Conservation (phyloP, 2,797 vertebrate genomes). For the Danionella dracula region DNA sequence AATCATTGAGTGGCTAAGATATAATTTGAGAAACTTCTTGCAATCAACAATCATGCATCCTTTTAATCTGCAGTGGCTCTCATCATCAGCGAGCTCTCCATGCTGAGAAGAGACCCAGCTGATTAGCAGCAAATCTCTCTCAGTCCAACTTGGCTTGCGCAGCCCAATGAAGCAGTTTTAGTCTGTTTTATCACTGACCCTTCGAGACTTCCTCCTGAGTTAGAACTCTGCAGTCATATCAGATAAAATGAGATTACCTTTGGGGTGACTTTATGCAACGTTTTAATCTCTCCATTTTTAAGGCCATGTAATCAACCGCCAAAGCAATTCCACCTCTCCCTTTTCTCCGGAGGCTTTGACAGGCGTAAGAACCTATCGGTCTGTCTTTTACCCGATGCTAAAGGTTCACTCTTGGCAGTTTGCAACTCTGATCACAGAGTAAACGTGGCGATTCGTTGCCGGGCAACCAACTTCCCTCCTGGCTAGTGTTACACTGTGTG, state of each 20-base stretch:
- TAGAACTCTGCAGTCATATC: constrained; percentile 23
- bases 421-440: constrained; percentile 66
- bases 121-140: constrained; percentile 6
- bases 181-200: constrained; percentile 9
- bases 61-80: constrained; percentile 27
- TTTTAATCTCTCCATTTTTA: constrained; percentile 27
- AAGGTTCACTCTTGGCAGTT: constrained; percentile 56
- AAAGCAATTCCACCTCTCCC: constrained; percentile 23
- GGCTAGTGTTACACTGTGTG: constrained; percentile 59
- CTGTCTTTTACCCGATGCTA: constrained; percentile 59
- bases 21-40: constrained; percentile 24
- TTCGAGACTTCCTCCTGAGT: constrained; percentile 12
- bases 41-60: constrained; percentile 27
- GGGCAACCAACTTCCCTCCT: constrained; percentile 65
- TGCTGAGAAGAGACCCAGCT: constrained; percentile 1
- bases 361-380: constrained; percentile 49
- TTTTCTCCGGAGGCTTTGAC: constrained; percentile 40
- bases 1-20: background rate
- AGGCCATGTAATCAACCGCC: constrained; percentile 5
- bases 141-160: background rate
- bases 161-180: background rate
- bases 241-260: constrained; percentile 34
- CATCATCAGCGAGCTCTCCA: constrained; percentile 12
- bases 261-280: constrained; percentile 31
- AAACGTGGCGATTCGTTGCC: constrained; percentile 69